Evolutionary conservation across 1,140 invertebrate genomes (phyloP).

Genomic region (Drosophila chauvacae): DNA sequence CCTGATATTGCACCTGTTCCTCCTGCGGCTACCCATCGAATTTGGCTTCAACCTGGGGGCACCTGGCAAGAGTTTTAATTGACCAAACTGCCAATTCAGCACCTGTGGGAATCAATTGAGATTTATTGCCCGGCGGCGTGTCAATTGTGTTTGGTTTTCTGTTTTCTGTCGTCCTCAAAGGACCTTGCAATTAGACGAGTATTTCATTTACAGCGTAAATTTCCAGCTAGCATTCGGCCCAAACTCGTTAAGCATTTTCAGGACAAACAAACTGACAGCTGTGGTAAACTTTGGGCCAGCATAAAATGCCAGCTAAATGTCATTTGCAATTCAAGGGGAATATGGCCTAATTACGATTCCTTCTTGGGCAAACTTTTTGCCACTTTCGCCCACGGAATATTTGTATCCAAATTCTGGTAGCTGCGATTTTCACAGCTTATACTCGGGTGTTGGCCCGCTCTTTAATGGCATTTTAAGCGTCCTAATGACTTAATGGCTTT

Average conservation of each 20-base stretch:
- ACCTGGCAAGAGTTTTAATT: conserved; percentile 64
- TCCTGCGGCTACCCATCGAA: background rate
- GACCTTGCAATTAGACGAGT: conserved; percentile 56
- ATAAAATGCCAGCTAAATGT: conserved; percentile 51
- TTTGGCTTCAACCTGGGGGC: conserved; percentile 12
- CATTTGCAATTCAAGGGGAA: conserved; percentile 72
- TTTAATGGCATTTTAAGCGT: conserved; percentile 69
- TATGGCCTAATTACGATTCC: conserved; percentile 57
- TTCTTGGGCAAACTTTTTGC: background rate
- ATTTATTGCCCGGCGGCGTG: conserved; percentile 70
- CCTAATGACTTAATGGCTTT: conserved; percentile 74
- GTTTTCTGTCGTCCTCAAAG: conserved; percentile 8
- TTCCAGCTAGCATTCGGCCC: conserved; percentile 6
- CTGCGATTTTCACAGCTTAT: conserved; percentile 34
- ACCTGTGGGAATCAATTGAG: conserved; percentile 78
- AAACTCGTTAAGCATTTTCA: conserved; percentile 28
- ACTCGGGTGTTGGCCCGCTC: conserved; percentile 27
- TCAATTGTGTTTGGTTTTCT: conserved; percentile 49
- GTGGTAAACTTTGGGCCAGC: conserved; percentile 39
- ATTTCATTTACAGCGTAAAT: conserved; percentile 63
- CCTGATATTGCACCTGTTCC: conserved; percentile 1
- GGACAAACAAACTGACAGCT: conserved; percentile 32
- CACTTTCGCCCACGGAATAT: conserved; percentile 1
- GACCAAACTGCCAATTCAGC: conserved; percentile 56
- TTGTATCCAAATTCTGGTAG: conserved; percentile 29